Evolutionary conservation across 1,140 invertebrate genomes (phyloP).

Genomic region (Coelopa frigida): DNA sequence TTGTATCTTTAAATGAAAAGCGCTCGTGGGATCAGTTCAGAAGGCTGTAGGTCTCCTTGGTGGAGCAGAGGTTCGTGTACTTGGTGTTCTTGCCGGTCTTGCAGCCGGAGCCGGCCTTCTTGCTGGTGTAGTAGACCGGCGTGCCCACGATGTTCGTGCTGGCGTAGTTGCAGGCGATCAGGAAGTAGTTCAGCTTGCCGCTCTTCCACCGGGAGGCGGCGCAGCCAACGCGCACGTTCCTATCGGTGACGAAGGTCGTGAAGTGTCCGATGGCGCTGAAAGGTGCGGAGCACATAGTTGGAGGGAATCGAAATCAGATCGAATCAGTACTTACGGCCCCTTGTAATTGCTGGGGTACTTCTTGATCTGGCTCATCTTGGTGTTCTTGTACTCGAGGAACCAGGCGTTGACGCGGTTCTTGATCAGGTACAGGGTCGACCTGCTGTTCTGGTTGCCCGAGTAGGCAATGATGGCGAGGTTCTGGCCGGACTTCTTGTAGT

Average conservation of each 20-base stretch:
- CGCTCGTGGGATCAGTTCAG: too few relatives aligned
- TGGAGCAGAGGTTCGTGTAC: slow-evolving; percentile 25
- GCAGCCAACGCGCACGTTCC: slow-evolving; percentile 30
- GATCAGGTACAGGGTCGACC: background rate
- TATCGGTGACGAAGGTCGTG: slow-evolving; percentile 33
- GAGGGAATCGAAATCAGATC: too few relatives aligned
- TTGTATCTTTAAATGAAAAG: too few relatives aligned
- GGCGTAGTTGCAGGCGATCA: slow-evolving; percentile 29
- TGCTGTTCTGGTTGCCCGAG: background rate
- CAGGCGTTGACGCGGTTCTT: slow-evolving; percentile 1
- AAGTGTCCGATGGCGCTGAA: slow-evolving; percentile 36
- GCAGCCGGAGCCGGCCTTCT: slow-evolving; percentile 24
- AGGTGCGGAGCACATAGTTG: too few relatives aligned
- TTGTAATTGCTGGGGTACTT: slow-evolving; percentile 1
- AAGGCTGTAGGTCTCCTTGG: slow-evolving; percentile 17
- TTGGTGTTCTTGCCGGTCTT: slow-evolving; percentile 22
- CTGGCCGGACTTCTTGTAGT: slow-evolving; percentile 9
- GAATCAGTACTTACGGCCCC: background rate
- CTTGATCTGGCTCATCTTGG: background rate
- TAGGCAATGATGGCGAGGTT: slow-evolving; percentile 8
- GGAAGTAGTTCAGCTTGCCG: too few relatives aligned
- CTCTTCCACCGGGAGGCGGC: slow-evolving; percentile 16
- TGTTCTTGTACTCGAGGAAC: slow-evolving; percentile 9
- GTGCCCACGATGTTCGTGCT: slow-evolving; percentile 29
- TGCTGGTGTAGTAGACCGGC: slow-evolving; percentile 19